Percentiles rank a stretch among this genome's conserved stretches.
phyloP scores from a whole-genome alignment of 2,888 invertebrate genomes.

The Cheilosia variabilis region DNA sequence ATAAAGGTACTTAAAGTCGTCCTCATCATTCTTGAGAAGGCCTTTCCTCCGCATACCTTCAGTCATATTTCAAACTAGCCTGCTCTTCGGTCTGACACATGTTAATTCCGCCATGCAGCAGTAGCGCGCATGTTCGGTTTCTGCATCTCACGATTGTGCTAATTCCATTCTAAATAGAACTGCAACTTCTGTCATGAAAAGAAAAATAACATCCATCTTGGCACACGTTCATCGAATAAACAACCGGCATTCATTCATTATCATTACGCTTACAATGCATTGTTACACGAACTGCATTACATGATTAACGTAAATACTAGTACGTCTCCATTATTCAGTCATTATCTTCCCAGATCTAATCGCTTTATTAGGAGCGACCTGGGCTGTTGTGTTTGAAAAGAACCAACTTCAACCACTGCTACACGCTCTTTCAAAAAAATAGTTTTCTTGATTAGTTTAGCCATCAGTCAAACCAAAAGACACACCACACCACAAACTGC shows the following conservation, averaged over 20 bases:
- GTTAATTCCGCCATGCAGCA: too few relatives aligned
- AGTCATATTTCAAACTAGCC: too few relatives aligned
- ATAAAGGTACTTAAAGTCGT: too few relatives aligned
- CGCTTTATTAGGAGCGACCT: slow-evolving; percentile 53
- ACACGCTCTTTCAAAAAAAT: slow-evolving; percentile 17
- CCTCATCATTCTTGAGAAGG: too few relatives aligned
- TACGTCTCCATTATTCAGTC: slow-evolving; percentile 23
- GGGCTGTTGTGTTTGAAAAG: slow-evolving; percentile 37
- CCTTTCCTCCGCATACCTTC: neutral
- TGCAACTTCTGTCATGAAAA: neutral
- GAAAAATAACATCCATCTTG: slow-evolving; percentile 12
- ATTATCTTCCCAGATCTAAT: slow-evolving; percentile 51
- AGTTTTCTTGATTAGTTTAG: slow-evolving; percentile 68
- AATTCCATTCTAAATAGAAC: slow-evolving; percentile 6
- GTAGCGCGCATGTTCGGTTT: neutral
- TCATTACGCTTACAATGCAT: slow-evolving; percentile 26
- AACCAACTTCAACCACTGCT: slow-evolving; percentile 29
- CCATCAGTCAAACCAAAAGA: slow-evolving; percentile 69
- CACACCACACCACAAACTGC: slow-evolving; percentile 47
- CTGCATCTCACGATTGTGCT: neutral
- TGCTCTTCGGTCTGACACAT: too few relatives aligned
- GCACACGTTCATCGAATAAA: slow-evolving; percentile 46
- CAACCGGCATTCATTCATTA: slow-evolving; percentile 28
- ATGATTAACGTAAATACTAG: slow-evolving; percentile 43
- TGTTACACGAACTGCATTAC: slow-evolving; percentile 51